Conservation (phyloP, 2,113 vertebrate species). For the Panurus biarmicus region DNA sequence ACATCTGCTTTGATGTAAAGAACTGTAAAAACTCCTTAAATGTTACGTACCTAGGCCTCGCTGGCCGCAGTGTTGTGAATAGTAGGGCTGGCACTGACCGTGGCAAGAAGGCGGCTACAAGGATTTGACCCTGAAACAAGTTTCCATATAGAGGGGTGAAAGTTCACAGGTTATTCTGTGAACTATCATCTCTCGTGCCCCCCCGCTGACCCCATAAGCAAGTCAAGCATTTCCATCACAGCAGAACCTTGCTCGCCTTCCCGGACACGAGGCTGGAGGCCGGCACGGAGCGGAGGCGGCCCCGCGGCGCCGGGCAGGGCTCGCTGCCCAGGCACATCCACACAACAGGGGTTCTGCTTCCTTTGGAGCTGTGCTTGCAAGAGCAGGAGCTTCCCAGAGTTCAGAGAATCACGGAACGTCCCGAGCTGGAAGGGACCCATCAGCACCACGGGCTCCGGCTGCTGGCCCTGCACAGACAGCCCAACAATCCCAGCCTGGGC, state of each 20-base stretch:
- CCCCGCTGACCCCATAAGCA: constrained; percentile 75
- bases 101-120: constrained; percentile 94
- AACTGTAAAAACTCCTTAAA: constrained; percentile 82
- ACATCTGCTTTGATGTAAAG: constrained; percentile 74
- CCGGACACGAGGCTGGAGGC: background rate
- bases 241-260: constrained; percentile 68
- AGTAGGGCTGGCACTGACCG: constrained; percentile 90
- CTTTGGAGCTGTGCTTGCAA: background rate
- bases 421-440: background rate
- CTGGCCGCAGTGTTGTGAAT: constrained; percentile 87
- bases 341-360: background rate
- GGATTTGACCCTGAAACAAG: constrained; percentile 95
- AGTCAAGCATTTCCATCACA: constrained; percentile 72
- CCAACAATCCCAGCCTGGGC: background rate
- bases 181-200: constrained; percentile 87
- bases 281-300: background rate
- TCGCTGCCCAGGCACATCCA: background rate
- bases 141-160: constrained; percentile 95
- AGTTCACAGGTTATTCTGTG: constrained; percentile 94
- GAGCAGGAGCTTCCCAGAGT: background rate
- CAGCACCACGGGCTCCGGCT: background rate
- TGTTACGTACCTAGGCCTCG: constrained; percentile 91
- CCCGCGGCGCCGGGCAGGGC: background rate
- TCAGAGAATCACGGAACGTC: rapidly evolving
- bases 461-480: background rate